These are phyloP conservation scores for Oncorhynchus mykiss DNA, from an alignment of 2,113 vertebrate species.

Conservation along the genomic window DNA sequence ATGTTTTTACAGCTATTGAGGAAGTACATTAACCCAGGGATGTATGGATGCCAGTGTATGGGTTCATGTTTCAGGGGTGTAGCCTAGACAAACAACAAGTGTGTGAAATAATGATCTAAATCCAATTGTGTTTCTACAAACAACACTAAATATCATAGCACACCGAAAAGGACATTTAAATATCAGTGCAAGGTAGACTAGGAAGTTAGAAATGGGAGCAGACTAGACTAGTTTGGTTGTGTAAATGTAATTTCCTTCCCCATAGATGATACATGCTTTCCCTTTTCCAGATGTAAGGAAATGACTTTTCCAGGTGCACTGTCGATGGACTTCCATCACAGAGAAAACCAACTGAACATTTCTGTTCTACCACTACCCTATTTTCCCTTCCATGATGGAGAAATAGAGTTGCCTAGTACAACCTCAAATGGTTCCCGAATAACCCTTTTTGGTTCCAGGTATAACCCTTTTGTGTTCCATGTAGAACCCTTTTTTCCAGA, in stretches of 20 bases:
- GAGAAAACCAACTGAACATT: background rate
- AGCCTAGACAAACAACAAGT: too few species aligned
- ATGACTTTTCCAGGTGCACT: constrained; percentile 54
- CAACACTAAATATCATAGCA: background rate
- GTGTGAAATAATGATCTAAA: too few species aligned
- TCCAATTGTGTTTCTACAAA: background rate
- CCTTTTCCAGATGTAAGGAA: constrained; percentile 41
- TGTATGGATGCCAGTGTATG: too few species aligned
- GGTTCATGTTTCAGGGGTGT: too few species aligned
- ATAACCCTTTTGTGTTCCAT: background rate
- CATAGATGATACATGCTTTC: constrained; percentile 20
- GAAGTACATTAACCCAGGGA: too few species aligned
- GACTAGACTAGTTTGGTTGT: constrained; percentile 27
- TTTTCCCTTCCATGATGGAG: too few species aligned
- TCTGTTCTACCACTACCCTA: constrained; percentile 8
- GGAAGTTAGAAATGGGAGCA: background rate
- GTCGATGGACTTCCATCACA: background rate
- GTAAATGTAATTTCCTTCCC: constrained; percentile 39
- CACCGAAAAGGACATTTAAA: background rate
- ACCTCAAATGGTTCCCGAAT: background rate
- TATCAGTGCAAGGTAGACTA: constrained; percentile 2
- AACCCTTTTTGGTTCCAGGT: background rate
- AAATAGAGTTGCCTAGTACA: background rate
- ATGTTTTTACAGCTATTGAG: too few species aligned
- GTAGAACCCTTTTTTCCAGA: too few species aligned